These are phyloP conservation scores for Hypomecis punctinalis DNA, from an alignment of 2,888 invertebrate species.

Conservation along the genomic window DNA sequence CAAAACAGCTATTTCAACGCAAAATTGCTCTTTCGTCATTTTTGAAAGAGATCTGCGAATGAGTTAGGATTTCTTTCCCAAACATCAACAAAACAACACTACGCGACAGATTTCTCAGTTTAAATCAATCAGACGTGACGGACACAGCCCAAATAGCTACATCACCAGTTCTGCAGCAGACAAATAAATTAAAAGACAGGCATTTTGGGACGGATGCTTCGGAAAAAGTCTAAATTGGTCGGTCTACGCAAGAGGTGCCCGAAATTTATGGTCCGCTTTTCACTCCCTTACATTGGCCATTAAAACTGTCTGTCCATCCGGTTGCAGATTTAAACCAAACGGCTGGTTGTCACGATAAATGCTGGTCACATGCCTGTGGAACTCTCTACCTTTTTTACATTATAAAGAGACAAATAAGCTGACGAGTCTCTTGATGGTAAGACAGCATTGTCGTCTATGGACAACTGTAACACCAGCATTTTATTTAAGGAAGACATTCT, in stretches of 20 bases:
- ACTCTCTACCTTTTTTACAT: too few relatives aligned
- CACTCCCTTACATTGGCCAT: conserved; percentile 72
- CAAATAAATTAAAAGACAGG: conserved; percentile 74
- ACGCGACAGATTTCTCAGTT: conserved; percentile 20
- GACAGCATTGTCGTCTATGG: too few relatives aligned
- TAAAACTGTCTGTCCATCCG: conserved; percentile 76
- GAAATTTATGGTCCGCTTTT: conserved; percentile 71
- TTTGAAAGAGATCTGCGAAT: background rate
- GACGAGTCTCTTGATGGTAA: too few relatives aligned
- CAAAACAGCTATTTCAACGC: too few relatives aligned
- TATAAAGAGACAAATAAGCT: too few relatives aligned
- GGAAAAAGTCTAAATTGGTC: conserved; percentile 61
- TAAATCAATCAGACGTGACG: conserved; percentile 41
- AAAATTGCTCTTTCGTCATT: too few relatives aligned
- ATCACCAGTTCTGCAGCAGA: conserved; percentile 51
- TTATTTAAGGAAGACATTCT: too few relatives aligned
- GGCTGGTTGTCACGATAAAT: conserved; percentile 62
- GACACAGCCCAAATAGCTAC: conserved; percentile 29
- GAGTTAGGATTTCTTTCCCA: conserved; percentile 4
- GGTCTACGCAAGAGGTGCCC: conserved; percentile 57
- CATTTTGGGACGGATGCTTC: conserved; percentile 49
- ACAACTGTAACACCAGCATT: too few relatives aligned
- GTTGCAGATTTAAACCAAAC: conserved; percentile 75
- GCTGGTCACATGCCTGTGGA: conserved; percentile 38
- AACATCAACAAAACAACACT: conserved; percentile 5